Conservation (phyloP, 2,113 vertebrate genomes). For the Sander lucioperca region DNA sequence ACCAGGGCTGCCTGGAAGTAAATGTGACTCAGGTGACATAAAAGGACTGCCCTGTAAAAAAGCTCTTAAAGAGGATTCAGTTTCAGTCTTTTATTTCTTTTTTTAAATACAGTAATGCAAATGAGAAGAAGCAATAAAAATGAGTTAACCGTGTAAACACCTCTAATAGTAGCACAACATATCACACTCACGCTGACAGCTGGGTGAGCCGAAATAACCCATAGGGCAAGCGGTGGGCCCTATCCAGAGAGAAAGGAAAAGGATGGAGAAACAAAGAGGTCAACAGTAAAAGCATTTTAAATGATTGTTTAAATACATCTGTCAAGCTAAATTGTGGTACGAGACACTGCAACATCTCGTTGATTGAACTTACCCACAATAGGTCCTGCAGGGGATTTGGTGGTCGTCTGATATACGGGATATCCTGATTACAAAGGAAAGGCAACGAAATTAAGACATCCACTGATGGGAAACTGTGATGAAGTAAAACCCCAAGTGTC, state of each 20-base stretch:
- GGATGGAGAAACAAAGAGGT: not conserved
- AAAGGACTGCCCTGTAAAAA: slow-evolving; percentile 29
- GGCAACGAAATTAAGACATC: slow-evolving; percentile 19
- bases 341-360: slow-evolving; percentile 5
- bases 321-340: not conserved
- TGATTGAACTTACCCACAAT: slow-evolving; percentile 71
- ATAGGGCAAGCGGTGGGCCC: slow-evolving; percentile 74
- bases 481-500: slow-evolving; percentile 18
- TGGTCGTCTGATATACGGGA: slow-evolving; percentile 68
- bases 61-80: not conserved
- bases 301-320: slow-evolving; percentile 18
- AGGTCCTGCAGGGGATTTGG: slow-evolving; percentile 74
- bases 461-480: slow-evolving; percentile 17
- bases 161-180: slow-evolving; percentile 1
- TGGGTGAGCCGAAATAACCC: slow-evolving; percentile 82
- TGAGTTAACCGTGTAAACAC: slow-evolving; percentile 23
- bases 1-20: not conserved
- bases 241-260: slow-evolving; percentile 31
- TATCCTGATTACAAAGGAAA: slow-evolving; percentile 67
- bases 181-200: slow-evolving; percentile 83
- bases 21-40: not conserved
- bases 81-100: not conserved
- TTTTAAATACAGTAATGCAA: slow-evolving; percentile 17
- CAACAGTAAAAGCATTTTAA: slow-evolving; percentile 1
- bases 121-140: slow-evolving; percentile 20